Evolutionary conservation across 2,888 invertebrate species (phyloP), one percentile per base, ranked within the genome.

Genomic region (Pinctada fucata): DNA sequence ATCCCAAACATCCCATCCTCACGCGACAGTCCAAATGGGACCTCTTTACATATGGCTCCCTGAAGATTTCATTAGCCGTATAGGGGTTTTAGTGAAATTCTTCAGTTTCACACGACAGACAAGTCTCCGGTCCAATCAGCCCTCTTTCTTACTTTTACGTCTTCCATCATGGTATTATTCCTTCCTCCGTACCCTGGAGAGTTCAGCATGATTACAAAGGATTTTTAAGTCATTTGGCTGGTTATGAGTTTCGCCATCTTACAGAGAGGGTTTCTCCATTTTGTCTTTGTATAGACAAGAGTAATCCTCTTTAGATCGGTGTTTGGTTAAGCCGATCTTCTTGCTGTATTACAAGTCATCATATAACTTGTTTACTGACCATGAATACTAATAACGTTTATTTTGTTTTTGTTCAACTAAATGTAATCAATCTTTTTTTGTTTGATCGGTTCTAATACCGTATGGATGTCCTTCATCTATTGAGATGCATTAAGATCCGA

Each of bases 81-180:
- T 78, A 69, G 52, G 69, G 78, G 73, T 74, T 31, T 71, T 78
- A 73, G 50, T 31, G 78, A 69, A 69, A 78, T 78, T 73, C 78
- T 69, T 71, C 52, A 63, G 63, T 71, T 75, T 75, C 72, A 79
- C 72, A 72, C 72, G 49, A 72, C 68, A 58, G 50, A 72, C 31
- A 72, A 49, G 68, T 75, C 51, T 52, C 58, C 67, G 48, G 13
- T 71, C 51, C 70, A 72, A 52, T 72, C 72, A 77, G 58, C 48
- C 52, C 52, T 66, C 58, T 50, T 65, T 72, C 65, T 31, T 72
- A 66, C 52, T 66, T 77, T 77, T 72, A 77, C 52, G 70, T 65
- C 72, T 66, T 64, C 52, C 52, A 77, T 77, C 76, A 77, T 72
- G 76, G 51, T 77, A 77, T 67, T 72, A 65, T 77, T 66, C 31